Evolutionary conservation across 2,888 invertebrate species (phyloP), one percentile per base, ranked within the genome.

Genomic region (Agrotis ipsilon): DNA sequence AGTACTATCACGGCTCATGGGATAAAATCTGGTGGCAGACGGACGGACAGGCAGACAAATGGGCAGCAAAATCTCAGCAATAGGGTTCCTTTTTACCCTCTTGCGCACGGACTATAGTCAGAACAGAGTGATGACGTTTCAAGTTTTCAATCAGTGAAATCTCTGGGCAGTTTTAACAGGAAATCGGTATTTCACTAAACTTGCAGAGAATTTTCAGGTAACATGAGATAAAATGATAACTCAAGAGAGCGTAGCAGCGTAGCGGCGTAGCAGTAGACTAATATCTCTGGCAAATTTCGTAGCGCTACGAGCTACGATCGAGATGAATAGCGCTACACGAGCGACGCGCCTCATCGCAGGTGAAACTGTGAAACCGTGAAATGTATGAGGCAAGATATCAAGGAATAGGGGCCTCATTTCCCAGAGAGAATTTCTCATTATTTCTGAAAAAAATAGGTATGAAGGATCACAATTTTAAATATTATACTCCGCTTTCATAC

Each of bases 281-380:
- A 64, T 78, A 66, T 63, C 46, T 48, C 52, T n/a, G n/a, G 49
- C 60, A 64, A 78, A 81, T 67, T 60, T n/a, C 67, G 73, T 72
- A 78, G 67, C 27, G 58, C 82, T 78, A 64, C 67, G 72, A 71
- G 64, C 72, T 72, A 78, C 57, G 52, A 19, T 11, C 21, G 27
- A 58, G 13, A 72, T 71, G 61, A 80, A 76, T 64, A 70, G 55
- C 59, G 68, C 60, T 76, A 58, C 60, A 63, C 24, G 55, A 46
- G 5, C 58, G 51, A 24, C 62, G 46, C 59, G 72, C 61, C 51
- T 68, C 54, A 58, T 27, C 52, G 19, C 52, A 57, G 58, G 57
- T 16, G 21, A 27, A 72, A 66, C 63, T 71, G 61, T 66, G 48
- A 71, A 68, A 58, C 52, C 39, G 48, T 58, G 32, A 67, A 60